These are phyloP conservation scores for Iselma pallidipennis DNA, from an alignment of 2,888 invertebrate genomes.

Conservation along the genomic window DNA sequence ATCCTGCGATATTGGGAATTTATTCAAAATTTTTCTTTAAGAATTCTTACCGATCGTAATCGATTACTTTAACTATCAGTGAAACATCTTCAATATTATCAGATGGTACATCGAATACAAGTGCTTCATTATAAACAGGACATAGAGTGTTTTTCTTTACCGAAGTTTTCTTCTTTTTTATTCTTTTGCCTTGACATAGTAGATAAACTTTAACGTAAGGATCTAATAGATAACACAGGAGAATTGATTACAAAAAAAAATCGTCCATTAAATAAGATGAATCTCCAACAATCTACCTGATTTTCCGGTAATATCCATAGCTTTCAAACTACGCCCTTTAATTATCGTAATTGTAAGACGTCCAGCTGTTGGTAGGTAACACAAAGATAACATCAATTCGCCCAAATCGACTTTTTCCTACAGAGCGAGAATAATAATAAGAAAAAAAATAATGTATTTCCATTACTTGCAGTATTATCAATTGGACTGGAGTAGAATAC, in stretches of 20 bases:
- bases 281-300: slow-evolving; percentile 65
- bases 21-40: slow-evolving; percentile 2
- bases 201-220: slow-evolving; percentile 93
- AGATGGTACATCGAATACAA: slow-evolving; percentile 88
- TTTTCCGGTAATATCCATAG: slow-evolving; percentile 93
- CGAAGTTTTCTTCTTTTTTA: slow-evolving; percentile 92
- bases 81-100: slow-evolving; percentile 82
- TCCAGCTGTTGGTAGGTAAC: slow-evolving; percentile 89
- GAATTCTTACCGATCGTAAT: slow-evolving; percentile 87
- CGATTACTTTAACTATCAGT: slow-evolving; percentile 82
- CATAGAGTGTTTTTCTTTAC: slow-evolving; percentile 85
- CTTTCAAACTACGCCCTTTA: slow-evolving; percentile 87
- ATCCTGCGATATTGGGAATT: slow-evolving; percentile 7
- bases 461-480: too few species aligned
- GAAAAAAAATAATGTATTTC: neutral
- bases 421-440: slow-evolving; percentile 27
- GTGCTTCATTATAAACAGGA: slow-evolving; percentile 91
- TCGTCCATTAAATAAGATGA: neutral
- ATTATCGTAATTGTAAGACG: slow-evolving; percentile 88
- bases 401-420: slow-evolving; percentile 87
- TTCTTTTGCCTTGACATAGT: slow-evolving; percentile 83
- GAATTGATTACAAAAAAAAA: neutral
- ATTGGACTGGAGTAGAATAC: neutral
- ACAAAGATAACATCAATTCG: slow-evolving; percentile 88
- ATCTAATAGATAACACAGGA: slow-evolving; percentile 61